phyloP scores from a whole-genome alignment of 2,888 invertebrate species.

The Opisthograptis luteolata region DNA sequence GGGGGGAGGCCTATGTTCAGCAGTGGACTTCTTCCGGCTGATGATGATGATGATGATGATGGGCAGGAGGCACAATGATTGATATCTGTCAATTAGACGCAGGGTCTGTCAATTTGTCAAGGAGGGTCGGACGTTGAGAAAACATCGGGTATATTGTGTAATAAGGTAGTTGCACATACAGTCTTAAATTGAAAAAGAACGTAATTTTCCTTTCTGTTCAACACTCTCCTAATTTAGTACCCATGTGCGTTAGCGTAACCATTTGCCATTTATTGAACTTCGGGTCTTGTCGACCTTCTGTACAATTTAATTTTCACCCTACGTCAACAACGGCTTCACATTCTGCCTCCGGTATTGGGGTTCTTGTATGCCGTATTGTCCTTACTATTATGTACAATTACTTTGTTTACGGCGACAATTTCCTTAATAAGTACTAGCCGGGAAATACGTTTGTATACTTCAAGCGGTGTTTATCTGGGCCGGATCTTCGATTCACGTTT shows the following conservation, averaged over 20 bases:
- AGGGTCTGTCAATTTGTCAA: slow-evolving; percentile 30
- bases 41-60: no score
- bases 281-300: slow-evolving; percentile 30
- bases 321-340: slow-evolving; percentile 41
- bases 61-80: slow-evolving; percentile 33
- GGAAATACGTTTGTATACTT: not conserved
- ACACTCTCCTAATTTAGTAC: slow-evolving; percentile 8
- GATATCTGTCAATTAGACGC: slow-evolving; percentile 36
- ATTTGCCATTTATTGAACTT: slow-evolving; percentile 22
- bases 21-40: no score
- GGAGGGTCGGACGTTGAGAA: slow-evolving; percentile 4
- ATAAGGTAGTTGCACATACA: no score
- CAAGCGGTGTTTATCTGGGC: no score
- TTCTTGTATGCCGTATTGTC: slow-evolving; percentile 37
- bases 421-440: not conserved
- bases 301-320: slow-evolving; percentile 47
- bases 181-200: no score
- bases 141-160: no score
- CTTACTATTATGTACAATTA: slow-evolving; percentile 35
- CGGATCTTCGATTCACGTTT: no score
- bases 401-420: slow-evolving; percentile 4
- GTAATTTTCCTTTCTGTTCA: not conserved
- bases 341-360: slow-evolving; percentile 38
- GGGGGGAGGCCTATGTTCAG: no score
- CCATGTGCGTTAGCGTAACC: slow-evolving; percentile 18